Conservation (phyloP, 2,797 vertebrate species). For the Nannoperca obscura region DNA sequence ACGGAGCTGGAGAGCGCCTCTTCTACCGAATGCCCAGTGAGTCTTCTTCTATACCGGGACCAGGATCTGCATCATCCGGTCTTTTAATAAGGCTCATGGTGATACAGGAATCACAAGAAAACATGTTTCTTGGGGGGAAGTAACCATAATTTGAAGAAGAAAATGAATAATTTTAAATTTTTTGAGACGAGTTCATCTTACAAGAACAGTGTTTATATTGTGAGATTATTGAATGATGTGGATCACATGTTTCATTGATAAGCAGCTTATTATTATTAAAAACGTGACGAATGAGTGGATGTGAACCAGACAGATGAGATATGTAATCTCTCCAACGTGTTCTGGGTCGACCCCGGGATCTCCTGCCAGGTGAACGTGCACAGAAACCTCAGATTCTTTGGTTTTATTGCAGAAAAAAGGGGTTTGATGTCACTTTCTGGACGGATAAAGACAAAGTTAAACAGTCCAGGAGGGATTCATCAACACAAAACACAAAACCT, state of each 20-base stretch:
- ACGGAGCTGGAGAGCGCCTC: slow-evolving; percentile 91
- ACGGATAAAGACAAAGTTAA: background rate
- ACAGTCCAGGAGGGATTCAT: too few relatives aligned
- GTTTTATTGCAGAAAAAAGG: background rate
- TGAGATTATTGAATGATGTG: background rate
- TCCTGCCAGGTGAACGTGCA: too few relatives aligned
- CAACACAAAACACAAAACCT: background rate
- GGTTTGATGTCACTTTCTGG: background rate
- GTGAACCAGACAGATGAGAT: background rate
- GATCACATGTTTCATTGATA: too few relatives aligned
- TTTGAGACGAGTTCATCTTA: too few relatives aligned
- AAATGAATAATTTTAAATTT: too few relatives aligned
- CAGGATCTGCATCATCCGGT: background rate
- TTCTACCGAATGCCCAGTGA: slow-evolving; percentile 93
- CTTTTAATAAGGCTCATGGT: background rate
- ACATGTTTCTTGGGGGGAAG: too few relatives aligned
- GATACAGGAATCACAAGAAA: too few relatives aligned
- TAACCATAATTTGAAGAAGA: too few relatives aligned
- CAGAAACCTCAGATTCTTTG: too few relatives aligned
- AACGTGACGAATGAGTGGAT: background rate
- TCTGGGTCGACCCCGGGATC: too few relatives aligned
- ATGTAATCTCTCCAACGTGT: too few relatives aligned
- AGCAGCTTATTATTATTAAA: too few relatives aligned
- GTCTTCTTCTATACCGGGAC: background rate
- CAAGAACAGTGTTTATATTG: background rate